Conservation (phyloP, 2,888 invertebrate genomes). For the Clitarchus hookeri region DNA sequence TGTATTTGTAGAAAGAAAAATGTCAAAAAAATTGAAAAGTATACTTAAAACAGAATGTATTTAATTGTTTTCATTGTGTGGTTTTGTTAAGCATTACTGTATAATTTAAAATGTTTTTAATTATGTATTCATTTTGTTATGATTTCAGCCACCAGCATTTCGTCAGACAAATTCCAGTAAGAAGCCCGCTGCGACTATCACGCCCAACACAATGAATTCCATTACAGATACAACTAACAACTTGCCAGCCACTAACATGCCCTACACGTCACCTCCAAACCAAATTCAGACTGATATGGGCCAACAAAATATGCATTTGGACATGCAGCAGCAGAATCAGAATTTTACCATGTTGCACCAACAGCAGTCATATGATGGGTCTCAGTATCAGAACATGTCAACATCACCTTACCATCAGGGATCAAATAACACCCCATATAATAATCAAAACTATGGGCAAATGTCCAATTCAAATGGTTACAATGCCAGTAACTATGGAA, state of each 20-base stretch:
- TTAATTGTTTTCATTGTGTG: no score
- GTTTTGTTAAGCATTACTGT: no score
- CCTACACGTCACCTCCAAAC: not conserved
- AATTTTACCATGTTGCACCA: slow-evolving; percentile 15
- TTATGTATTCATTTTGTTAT: no score
- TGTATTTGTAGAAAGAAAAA: no score
- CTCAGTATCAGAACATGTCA: slow-evolving; percentile 10
- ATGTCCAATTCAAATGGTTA: not conserved
- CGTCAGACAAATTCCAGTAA: slow-evolving; percentile 28
- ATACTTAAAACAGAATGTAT: no score
- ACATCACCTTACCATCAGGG: slow-evolving; percentile 16
- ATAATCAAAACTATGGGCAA: not conserved
- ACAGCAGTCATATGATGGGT: not conserved
- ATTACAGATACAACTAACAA: not conserved
- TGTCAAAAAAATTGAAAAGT: no score
- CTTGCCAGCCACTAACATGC: not conserved
- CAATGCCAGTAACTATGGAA: not conserved
- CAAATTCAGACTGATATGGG: not conserved
- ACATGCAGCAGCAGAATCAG: slow-evolving; percentile 17
- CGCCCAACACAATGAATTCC: slow-evolving; percentile 50
- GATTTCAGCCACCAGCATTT: slow-evolving; percentile 26
- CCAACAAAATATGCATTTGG: slow-evolving; percentile 10
- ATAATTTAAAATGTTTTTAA: no score
- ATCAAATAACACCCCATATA: not conserved
- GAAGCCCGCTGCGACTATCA: slow-evolving; percentile 59